Base-by-base conservation (phyloP, 2,888 invertebrate genomes). In the Chrysolina oricalcia region DNA sequence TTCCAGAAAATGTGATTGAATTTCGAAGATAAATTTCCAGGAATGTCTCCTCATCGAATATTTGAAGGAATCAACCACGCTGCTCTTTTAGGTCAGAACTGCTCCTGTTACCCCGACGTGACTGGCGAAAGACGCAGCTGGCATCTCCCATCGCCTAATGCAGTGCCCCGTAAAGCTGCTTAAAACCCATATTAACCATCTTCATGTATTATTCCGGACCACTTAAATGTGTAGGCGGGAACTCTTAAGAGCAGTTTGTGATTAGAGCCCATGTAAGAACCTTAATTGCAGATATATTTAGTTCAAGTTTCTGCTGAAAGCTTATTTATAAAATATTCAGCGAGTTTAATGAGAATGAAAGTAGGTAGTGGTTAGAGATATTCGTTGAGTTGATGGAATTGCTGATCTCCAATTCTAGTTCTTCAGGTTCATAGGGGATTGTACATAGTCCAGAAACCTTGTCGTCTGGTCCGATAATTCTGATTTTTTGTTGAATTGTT, bases 151-250 rank as follows among this genome's bases (percentile, higher is more conserved):
- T 80, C 80, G 78, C 79, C 81, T 85, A 85, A 85, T 85, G 85
- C 83, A 83, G 81, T 78, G 77, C 78, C 83, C 84, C 82, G 84
- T 84, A 84, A 85, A 86, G 86, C 85, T 82, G 86, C 86, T 87
- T 86, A 86, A 85, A 86, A 84, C 86, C 85, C 82, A 85, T 86
- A 87, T 87, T 86, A 86, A 86, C 85, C 86, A 82, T 83, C 84
- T 78, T 87, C 87, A 88, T 88, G 86, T 86, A 88, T 87, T 87
- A 88, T 88, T 88, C 86, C 83, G 77, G 80, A 83, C 85, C 85
- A 86, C 85, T 86, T 87, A 86, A 87, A 85, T 83, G 84, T 80
- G 84, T 83, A 85, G 85, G 83, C 84, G 85, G 84, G 80, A 83
- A 84, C 83, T 84, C 85, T 85, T 85, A 85, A 86, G 84, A 86